A percentile compares a stretch with the other conserved stretches of the same genome.
Conservation (phyloP, 2,797 vertebrate genomes). For the Lepus townsendii region DNA sequence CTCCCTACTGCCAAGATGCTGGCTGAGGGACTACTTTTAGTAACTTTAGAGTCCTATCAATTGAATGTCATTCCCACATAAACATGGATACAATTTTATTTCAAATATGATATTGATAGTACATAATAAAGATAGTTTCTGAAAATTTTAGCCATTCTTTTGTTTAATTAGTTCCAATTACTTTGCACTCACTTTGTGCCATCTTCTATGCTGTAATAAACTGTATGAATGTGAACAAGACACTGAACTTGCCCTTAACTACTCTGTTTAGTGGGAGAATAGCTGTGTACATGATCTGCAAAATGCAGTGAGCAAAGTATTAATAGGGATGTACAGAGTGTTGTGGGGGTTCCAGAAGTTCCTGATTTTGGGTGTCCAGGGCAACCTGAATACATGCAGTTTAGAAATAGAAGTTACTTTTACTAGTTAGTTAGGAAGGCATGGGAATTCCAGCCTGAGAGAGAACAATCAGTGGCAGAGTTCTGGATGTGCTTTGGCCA, state of each 20-base stretch:
- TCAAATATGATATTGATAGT: slow-evolving; percentile 22
- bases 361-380: neutral
- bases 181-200: neutral
- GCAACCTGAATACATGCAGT: neutral
- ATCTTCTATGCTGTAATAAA: neutral
- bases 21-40: neutral
- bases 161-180: neutral
- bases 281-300: neutral
- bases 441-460: neutral
- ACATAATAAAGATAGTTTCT: slow-evolving; percentile 41
- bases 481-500: neutral
- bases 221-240: neutral
- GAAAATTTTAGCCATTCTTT: slow-evolving; percentile 35
- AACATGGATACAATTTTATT: slow-evolving; percentile 7
- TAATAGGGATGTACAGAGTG: neutral
- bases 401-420: neutral
- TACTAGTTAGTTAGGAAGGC: neutral
- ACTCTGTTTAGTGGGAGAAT: neutral
- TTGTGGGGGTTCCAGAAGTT: neutral
- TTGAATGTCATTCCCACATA: slow-evolving; percentile 49
- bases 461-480: neutral
- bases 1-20: neutral
- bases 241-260: neutral
- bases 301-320: neutral
- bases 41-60: slow-evolving; percentile 23